Evolutionary conservation across 2,113 vertebrate genomes (phyloP).

Genomic region (Xenopus tropicalis): UCB_Xtro_10.0 CM004447.2:13600001-13600500

Average conservation of each 20-base stretch:
- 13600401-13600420: neutral
- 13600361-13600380: slow-evolving; percentile 90
- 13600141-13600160: slow-evolving; percentile 56
- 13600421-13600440: neutral
- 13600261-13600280: slow-evolving; percentile 47
- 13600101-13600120: neutral
- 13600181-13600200: neutral
- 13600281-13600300: slow-evolving; percentile 52
- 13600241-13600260: too few species aligned
- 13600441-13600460: too few species aligned
- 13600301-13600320: slow-evolving; percentile 71
- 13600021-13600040: slow-evolving; percentile 37
- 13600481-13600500: too few species aligned
- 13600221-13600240: neutral
- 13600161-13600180: slow-evolving; percentile 1
- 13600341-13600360: slow-evolving; percentile 91
- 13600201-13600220: neutral
- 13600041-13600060: neutral
- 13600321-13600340: slow-evolving; percentile 78
- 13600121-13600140: slow-evolving; percentile 25
- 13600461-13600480: too few species aligned
- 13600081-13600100: neutral
- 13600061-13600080: neutral
- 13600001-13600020: neutral
- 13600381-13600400: slow-evolving; percentile 64